A percentile compares a stretch with the other conserved stretches of the same genome.
phyloP scores from a whole-genome alignment of 2,888 invertebrate genomes.

The Callinectes sapidus region DNA sequence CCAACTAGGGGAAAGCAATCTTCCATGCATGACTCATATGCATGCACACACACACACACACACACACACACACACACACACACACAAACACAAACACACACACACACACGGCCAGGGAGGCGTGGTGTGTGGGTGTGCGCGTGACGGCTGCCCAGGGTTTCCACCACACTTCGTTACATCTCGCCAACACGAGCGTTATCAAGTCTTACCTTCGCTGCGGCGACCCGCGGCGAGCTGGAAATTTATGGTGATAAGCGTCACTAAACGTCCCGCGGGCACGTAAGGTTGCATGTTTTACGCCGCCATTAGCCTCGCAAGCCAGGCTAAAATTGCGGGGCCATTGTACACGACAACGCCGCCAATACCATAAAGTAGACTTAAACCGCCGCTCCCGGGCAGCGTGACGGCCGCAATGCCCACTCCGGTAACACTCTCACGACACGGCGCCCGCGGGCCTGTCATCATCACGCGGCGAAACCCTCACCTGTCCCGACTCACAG shows the following conservation, averaged over 20 bases:
- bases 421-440: constrained; percentile 31
- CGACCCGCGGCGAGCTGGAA: constrained; percentile 32
- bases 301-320: constrained; percentile 37
- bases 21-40: constrained; percentile 2
- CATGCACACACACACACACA: background rate
- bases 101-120: background rate
- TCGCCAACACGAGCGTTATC: constrained; percentile 38
- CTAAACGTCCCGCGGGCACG: constrained; percentile 41
- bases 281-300: constrained; percentile 47
- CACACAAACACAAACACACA: background rate
- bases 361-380: constrained; percentile 32
- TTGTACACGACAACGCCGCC: constrained; percentile 37
- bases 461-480: background rate
- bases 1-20: constrained; percentile 8
- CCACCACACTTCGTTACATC: constrained; percentile 44
- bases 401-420: constrained; percentile 21
- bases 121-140: background rate
- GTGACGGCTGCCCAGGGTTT: constrained; percentile 15
- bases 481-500: constrained; percentile 6
- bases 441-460: constrained; percentile 31
- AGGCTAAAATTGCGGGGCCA: constrained; percentile 37
- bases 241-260: constrained; percentile 40
- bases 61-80: background rate
- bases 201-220: constrained; percentile 36
- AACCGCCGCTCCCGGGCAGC: constrained; percentile 21